Percentiles rank a stretch among this genome's conserved stretches.
These are phyloP conservation scores for Brachymystax lenok DNA, from an alignment of 2,797 vertebrate genomes.

Conservation along the genomic window DNA sequence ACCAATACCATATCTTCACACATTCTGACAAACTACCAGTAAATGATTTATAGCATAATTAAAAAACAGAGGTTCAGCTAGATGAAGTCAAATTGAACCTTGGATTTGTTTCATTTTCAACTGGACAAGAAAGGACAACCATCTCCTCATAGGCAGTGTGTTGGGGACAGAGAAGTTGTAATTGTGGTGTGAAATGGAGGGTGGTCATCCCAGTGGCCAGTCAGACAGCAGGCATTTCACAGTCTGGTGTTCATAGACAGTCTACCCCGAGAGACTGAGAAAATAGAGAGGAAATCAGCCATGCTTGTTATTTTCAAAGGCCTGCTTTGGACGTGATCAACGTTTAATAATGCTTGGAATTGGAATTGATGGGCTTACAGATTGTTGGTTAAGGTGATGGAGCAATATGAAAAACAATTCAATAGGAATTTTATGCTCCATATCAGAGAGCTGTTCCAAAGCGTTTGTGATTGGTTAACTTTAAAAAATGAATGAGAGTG, in stretches of 20 bases:
- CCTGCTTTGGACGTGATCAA: slow-evolving; percentile 35
- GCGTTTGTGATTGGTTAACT: not conserved
- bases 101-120: not conserved
- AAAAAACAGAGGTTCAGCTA: too few species aligned
- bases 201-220: slow-evolving; percentile 23
- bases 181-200: slow-evolving; percentile 53
- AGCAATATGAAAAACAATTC: slow-evolving; percentile 19
- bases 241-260: slow-evolving; percentile 58
- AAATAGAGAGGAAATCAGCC: slow-evolving; percentile 13
- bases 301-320: slow-evolving; percentile 41
- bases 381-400: slow-evolving; percentile 34
- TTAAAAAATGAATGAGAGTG: not conserved
- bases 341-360: slow-evolving; percentile 63
- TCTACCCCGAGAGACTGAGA: slow-evolving; percentile 27
- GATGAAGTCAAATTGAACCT: too few species aligned
- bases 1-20: not conserved
- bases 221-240: slow-evolving; percentile 64
- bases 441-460: slow-evolving; percentile 6
- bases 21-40: not conserved
- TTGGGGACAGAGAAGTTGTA: not conserved
- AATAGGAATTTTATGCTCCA: slow-evolving; percentile 31
- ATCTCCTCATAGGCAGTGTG: not conserved
- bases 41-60: not conserved
- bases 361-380: slow-evolving; percentile 53
- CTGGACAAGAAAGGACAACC: not conserved